phyloP scores from a whole-genome alignment of 2,888 invertebrate genomes.

The Eudasyphora cyanicolor region DNA sequence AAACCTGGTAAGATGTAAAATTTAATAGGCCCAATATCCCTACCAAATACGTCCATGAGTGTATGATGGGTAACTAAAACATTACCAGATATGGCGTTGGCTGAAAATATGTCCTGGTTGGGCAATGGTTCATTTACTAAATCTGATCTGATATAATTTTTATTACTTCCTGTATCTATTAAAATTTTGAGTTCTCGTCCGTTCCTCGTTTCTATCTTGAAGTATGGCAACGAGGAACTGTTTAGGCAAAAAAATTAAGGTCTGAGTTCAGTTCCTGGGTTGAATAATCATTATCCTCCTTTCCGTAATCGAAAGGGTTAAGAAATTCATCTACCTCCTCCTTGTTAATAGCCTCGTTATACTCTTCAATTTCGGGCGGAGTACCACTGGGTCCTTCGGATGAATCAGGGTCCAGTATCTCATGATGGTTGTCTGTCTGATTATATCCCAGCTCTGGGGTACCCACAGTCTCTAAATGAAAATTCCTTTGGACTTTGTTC shows the following conservation, averaged over 20 bases:
- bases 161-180: slow-evolving; percentile 18
- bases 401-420: no score
- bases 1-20: not conserved
- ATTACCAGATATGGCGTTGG: not conserved
- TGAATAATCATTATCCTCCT: not conserved
- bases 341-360: no score
- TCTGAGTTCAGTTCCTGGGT: not conserved
- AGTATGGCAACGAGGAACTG: not conserved
- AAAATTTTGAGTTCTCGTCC: not conserved
- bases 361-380: not conserved
- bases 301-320: not conserved
- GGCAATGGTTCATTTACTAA: not conserved
- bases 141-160: slow-evolving; percentile 2
- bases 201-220: not conserved
- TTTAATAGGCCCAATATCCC: not conserved
- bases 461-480: no score
- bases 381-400: no score
- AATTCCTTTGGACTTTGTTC: no score
- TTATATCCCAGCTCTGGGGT: no score
- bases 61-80: slow-evolving; percentile 12
- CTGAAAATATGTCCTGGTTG: no score
- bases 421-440: no score
- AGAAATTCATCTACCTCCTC: no score
- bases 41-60: not conserved
- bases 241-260: not conserved